phyloP scores from a whole-genome alignment of 2,113 vertebrate species.

The Haliaeetus leucogaster region DNA sequence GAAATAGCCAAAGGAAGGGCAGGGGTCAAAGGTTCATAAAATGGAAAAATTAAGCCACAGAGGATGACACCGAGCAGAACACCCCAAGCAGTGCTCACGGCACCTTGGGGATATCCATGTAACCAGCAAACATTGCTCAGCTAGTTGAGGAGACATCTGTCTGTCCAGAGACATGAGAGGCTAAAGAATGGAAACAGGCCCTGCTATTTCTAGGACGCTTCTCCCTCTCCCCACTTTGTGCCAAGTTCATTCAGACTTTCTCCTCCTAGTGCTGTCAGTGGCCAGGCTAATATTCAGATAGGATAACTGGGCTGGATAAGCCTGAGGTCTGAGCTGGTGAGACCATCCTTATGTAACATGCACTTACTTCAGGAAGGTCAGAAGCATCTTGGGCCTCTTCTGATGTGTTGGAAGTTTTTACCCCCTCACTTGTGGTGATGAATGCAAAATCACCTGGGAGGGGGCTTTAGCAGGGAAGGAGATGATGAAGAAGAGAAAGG shows the following conservation, averaged over 20 bases:
- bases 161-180: neutral
- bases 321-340: neutral
- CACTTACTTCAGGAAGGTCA: neutral
- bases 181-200: neutral
- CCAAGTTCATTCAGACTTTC: neutral
- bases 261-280: neutral
- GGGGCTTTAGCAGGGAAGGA: neutral
- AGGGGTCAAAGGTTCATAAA: constrained; percentile 41
- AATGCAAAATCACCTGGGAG: neutral
- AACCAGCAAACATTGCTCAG: neutral
- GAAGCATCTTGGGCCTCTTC: neutral
- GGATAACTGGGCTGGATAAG: neutral
- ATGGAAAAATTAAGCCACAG: neutral
- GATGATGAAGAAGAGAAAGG: neutral
- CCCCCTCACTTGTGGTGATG: neutral
- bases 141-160: neutral
- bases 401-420: neutral
- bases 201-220: neutral
- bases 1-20: constrained; percentile 19
- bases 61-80: neutral
- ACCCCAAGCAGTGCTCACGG: neutral
- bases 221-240: neutral
- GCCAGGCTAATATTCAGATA: neutral
- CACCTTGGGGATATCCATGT: neutral
- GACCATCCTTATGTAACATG: neutral